These are phyloP conservation scores for Lasioglossum malachurum DNA, from an alignment of 2,888 invertebrate species.

Conservation along the genomic window DNA sequence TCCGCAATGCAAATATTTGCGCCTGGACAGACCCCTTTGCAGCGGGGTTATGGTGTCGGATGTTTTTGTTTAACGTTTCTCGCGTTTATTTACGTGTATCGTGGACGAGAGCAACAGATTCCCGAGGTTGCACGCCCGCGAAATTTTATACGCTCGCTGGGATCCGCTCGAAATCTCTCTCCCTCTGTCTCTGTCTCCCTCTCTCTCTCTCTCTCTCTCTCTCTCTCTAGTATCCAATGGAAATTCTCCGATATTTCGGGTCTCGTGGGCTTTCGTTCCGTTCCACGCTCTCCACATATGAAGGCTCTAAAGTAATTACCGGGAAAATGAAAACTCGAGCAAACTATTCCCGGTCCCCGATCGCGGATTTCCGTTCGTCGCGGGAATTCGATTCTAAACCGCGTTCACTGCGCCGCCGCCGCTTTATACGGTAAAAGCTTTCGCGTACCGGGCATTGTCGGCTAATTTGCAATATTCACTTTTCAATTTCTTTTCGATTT, in stretches of 20 bases:
- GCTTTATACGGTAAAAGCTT: slow-evolving; percentile 31
- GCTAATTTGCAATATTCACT: slow-evolving; percentile 40
- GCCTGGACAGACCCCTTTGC: slow-evolving; percentile 16
- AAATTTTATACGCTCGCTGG: slow-evolving; percentile 23
- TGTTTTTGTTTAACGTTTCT: slow-evolving; percentile 59
- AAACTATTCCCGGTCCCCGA: slow-evolving; percentile 33
- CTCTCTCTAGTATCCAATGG: neutral
- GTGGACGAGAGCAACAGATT: slow-evolving; percentile 32
- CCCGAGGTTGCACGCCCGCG: neutral
- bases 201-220: neutral
- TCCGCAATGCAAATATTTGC: slow-evolving; percentile 72
- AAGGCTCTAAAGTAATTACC: slow-evolving; percentile 46
- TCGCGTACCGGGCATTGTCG: neutral
- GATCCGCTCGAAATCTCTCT: slow-evolving; percentile 24
- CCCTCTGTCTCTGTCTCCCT: neutral
- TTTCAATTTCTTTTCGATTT: slow-evolving; percentile 37
- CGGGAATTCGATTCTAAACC: slow-evolving; percentile 46
- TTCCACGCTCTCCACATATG: neutral
- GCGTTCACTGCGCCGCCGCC: slow-evolving; percentile 21
- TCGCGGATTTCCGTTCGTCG: slow-evolving; percentile 14
- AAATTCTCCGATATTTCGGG: slow-evolving; percentile 37
- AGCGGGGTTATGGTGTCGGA: neutral
- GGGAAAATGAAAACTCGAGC: slow-evolving; percentile 50
- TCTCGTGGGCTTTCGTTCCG: slow-evolving; percentile 2
- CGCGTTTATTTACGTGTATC: slow-evolving; percentile 64